A percentile compares a stretch with the other conserved stretches of the same genome.
These are phyloP conservation scores for Sebastes baramenuke DNA, from an alignment of 2,797 vertebrate species.

Conservation along the genomic window DNA sequence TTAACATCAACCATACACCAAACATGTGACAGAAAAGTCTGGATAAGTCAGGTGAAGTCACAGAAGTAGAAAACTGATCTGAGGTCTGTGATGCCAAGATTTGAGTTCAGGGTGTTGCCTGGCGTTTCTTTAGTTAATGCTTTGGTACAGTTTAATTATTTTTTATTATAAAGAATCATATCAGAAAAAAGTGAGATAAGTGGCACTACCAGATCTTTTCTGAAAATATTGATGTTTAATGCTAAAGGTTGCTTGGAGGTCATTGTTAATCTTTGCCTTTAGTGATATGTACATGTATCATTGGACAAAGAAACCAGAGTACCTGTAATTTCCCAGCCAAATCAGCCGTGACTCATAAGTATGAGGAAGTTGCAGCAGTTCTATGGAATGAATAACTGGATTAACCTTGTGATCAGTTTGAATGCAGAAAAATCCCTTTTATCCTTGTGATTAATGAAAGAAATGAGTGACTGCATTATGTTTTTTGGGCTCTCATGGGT, in stretches of 20 bases:
- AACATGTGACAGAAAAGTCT: neutral
- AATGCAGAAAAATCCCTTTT: neutral
- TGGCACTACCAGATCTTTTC: neutral
- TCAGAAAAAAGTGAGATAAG: neutral
- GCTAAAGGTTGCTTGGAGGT: neutral
- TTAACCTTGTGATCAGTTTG: slow-evolving; percentile 1
- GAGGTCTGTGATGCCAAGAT: neutral
- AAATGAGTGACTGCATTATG: too few species aligned
- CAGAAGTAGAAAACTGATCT: neutral
- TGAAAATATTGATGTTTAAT: neutral
- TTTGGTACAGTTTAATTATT: neutral
- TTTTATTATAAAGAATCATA: neutral
- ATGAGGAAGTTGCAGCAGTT: slow-evolving; percentile 29
- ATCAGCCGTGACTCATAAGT: neutral
- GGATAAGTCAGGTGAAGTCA: neutral
- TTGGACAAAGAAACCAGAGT: neutral
- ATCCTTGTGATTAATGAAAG: too few species aligned
- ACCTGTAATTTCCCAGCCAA: neutral
- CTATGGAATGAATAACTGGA: neutral
- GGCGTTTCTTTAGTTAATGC: neutral
- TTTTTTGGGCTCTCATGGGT: neutral
- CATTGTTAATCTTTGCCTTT: neutral
- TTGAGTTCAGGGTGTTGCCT: neutral
- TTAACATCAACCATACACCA: neutral
- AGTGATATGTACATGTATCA: neutral